These are phyloP conservation scores for cat (Felis catus) DNA, from an alignment of 2,113 vertebrate genomes.

Conservation along the genomic window DNA sequence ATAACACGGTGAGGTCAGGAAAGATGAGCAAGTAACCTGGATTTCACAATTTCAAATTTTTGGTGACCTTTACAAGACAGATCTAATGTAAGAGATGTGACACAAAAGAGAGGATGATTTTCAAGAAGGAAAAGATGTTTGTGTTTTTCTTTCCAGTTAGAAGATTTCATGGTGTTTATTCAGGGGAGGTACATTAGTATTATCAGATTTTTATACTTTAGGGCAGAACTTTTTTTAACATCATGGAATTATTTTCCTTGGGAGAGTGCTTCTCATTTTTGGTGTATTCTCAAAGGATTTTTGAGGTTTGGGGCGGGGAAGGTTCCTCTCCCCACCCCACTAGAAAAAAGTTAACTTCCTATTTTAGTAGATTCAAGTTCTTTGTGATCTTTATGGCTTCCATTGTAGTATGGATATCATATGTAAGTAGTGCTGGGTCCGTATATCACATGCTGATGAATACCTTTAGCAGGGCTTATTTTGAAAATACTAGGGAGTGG, in stretches of 20 bases:
- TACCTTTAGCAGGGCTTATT: not conserved
- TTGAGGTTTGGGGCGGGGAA: not conserved
- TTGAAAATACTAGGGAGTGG: not conserved
- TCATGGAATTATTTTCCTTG: not conserved
- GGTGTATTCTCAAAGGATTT: not conserved
- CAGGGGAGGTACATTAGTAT: not conserved
- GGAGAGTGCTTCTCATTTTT: not conserved
- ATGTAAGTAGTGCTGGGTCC: not conserved
- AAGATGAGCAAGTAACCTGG: not conserved
- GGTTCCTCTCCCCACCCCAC: not conserved
- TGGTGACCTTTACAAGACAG: not conserved
- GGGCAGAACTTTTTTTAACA: not conserved
- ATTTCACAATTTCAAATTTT: not conserved
- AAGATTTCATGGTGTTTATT: not conserved
- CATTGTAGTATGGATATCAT: not conserved
- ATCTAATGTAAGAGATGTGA: not conserved
- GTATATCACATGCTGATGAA: not conserved
- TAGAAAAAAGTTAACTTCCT: not conserved
- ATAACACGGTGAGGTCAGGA: not conserved
- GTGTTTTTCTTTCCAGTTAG: not conserved
- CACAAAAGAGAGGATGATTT: not conserved
- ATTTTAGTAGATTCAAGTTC: not conserved
- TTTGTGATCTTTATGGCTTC: not conserved
- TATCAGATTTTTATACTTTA: not conserved
- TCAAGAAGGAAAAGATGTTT: not conserved